A percentile compares a stretch with the other conserved stretches of the same genome.
Evolutionary conservation across 2,888 invertebrate species (phyloP).

Genomic region (Ischnus inquisitorius): DNA sequence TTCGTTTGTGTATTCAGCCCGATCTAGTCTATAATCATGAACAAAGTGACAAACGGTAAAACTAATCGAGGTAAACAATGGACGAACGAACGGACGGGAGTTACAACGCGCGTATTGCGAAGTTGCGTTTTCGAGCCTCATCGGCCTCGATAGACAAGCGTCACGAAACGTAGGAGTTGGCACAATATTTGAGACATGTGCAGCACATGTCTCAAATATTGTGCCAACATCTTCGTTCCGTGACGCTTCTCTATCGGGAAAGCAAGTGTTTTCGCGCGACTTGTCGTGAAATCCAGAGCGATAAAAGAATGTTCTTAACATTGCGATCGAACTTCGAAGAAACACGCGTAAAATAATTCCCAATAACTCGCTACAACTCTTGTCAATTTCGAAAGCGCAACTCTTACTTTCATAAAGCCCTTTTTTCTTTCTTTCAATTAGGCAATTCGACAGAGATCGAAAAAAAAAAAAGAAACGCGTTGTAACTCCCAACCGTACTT

Average conservation of each 20-base stretch:
- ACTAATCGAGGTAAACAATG: conserved; percentile 44
- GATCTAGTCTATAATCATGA: conserved; percentile 81
- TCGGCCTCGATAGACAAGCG: too few relatives aligned
- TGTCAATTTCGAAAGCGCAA: conserved; percentile 29
- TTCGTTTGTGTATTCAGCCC: conserved; percentile 79
- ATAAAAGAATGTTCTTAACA: neutral
- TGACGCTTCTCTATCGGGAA: too few relatives aligned
- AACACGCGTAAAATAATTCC: neutral
- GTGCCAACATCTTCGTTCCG: too few relatives aligned
- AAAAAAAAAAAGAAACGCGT: conserved; percentile 33
- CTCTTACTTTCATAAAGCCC: conserved; percentile 62
- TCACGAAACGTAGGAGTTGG: too few relatives aligned
- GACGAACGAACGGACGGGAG: conserved; percentile 28
- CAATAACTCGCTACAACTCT: neutral
- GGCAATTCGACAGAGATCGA: conserved; percentile 27
- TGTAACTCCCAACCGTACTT: conserved; percentile 65
- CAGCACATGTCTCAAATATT: too few relatives aligned
- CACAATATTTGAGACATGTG: too few relatives aligned
- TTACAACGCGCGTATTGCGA: conserved; percentile 2
- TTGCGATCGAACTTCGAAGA: conserved; percentile 3
- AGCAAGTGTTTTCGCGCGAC: neutral
- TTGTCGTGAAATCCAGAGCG: neutral
- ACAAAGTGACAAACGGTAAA: conserved; percentile 64
- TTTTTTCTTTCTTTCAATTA: conserved; percentile 46
- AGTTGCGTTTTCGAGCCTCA: conserved; percentile 5